These are phyloP conservation scores for Cygnus atratus DNA, from an alignment of 2,113 vertebrate genomes.

Conservation along the genomic window DNA sequence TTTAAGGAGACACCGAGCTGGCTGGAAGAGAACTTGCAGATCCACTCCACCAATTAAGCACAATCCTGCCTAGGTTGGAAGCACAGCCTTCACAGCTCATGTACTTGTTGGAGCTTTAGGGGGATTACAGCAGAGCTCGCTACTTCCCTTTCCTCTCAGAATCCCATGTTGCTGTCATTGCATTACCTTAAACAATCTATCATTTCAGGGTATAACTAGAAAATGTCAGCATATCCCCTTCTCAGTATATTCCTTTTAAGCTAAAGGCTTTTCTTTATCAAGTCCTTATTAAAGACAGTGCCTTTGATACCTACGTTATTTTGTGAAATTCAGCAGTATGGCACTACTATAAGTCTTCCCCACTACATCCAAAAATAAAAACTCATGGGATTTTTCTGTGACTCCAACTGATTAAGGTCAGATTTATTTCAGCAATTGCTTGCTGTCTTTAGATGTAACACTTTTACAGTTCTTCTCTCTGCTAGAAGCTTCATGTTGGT, in stretches of 20 bases:
- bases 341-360: background rate
- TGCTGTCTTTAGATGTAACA: background rate
- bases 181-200: background rate
- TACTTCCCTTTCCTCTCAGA: background rate
- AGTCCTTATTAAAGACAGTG: background rate
- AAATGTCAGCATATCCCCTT: background rate
- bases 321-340: background rate
- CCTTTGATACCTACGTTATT: background rate
- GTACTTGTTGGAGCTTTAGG: background rate
- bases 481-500: background rate
- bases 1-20: background rate
- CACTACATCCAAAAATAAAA: background rate
- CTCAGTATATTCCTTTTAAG: background rate
- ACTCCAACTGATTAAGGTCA: background rate
- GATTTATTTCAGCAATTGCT: slow-evolving; percentile 9
- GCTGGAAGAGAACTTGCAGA: background rate
- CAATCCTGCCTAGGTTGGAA: background rate
- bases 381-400: background rate
- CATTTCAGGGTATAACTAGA: background rate
- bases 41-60: background rate
- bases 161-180: background rate
- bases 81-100: background rate
- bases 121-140: background rate
- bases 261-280: background rate
- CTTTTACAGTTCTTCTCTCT: background rate